phyloP scores from a whole-genome alignment of 23 tunicate genomes.

The Botrylloides violaceus region DNA sequence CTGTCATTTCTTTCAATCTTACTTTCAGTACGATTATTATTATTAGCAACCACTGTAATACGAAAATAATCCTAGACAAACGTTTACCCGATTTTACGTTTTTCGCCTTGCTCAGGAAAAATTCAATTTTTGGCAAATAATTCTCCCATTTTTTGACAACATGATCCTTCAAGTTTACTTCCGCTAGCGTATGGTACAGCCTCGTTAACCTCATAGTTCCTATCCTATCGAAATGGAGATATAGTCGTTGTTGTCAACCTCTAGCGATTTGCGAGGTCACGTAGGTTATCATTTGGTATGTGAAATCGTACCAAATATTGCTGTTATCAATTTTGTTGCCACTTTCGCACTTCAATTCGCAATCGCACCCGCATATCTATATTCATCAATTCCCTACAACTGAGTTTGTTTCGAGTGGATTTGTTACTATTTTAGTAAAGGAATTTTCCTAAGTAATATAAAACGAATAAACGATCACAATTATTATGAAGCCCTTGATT shows the following conservation, averaged over 20 bases:
- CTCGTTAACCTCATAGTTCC: no score
- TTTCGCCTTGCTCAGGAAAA: no score
- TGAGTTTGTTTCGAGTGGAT: neutral
- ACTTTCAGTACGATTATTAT: no score
- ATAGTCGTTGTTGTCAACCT: neutral
- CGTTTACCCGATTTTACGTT: no score
- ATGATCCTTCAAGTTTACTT: no score
- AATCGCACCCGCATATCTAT: neutral
- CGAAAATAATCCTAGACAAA: no score
- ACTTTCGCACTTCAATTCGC: neutral
- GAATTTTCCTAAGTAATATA: neutral
- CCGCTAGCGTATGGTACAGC: no score
- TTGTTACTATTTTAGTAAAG: neutral
- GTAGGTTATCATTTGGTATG: neutral
- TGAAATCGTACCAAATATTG: neutral
- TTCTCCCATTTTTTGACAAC: no score
- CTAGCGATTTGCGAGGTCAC: neutral
- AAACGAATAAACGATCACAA: neutral
- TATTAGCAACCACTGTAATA: no score
- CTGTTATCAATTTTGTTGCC: neutral
- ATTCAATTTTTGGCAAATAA: no score
- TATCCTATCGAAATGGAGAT: no score
- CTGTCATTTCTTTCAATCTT: no score
- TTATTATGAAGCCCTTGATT: neutral
- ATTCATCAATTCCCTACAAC: neutral